These are phyloP conservation scores for Ericerus pela DNA, from an alignment of 1,140 invertebrate genomes.

Conservation along the genomic window DNA sequence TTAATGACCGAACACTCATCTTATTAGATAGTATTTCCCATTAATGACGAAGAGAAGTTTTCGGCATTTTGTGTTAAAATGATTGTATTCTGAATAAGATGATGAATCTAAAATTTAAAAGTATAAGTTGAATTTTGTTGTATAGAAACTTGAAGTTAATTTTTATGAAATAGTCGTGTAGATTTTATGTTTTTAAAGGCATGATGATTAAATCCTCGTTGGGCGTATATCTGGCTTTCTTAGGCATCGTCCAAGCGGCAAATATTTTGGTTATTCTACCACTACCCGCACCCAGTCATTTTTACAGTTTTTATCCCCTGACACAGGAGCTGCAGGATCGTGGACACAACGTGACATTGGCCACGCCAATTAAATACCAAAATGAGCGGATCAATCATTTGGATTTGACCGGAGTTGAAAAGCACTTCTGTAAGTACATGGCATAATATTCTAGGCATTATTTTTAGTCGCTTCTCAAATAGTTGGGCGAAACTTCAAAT, in stretches of 20 bases:
- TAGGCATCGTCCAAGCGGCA: constrained; percentile 10
- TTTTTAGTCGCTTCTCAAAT: background rate
- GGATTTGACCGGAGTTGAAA: background rate
- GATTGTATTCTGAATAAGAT: no score
- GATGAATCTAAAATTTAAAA: no score
- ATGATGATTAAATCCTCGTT: no score
- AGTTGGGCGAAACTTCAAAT: background rate
- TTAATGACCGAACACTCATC: no score
- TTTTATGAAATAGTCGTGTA: no score
- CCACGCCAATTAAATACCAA: constrained; percentile 16
- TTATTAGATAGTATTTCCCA: no score
- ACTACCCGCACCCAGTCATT: constrained; percentile 27
- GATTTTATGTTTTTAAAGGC: no score
- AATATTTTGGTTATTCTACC: constrained; percentile 28
- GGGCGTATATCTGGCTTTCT: no score
- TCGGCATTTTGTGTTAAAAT: no score
- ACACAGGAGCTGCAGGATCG: constrained; percentile 24
- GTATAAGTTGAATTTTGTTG: no score
- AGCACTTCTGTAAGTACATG: background rate
- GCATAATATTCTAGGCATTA: background rate
- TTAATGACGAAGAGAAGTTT: no score
- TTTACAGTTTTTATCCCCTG: constrained; percentile 27
- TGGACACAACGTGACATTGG: constrained; percentile 28
- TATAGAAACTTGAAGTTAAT: no score
- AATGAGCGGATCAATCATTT: background rate